A percentile compares a stretch with the other conserved stretches of the same genome.
Evolutionary conservation across 2,888 invertebrate genomes (phyloP).

Genomic region (Pollenia angustigena): DNA sequence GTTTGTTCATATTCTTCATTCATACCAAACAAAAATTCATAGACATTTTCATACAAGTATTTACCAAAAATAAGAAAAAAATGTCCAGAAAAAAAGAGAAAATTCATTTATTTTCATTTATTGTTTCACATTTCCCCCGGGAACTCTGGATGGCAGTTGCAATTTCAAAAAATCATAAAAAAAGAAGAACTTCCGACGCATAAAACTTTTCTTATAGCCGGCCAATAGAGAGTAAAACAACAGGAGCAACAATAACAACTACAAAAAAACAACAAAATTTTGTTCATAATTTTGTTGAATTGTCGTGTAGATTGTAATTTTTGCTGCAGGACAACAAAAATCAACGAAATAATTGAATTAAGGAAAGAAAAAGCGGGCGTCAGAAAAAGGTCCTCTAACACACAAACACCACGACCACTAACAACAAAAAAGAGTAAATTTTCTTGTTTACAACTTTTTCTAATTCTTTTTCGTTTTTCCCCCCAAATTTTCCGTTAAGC

Average conservation of each 20-base stretch:
- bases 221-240: slow-evolving; percentile 63
- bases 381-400: slow-evolving; percentile 13
- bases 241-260: not conserved
- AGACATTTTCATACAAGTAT: slow-evolving; percentile 53
- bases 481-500: not conserved
- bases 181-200: slow-evolving; percentile 70
- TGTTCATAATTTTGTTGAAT: slow-evolving; percentile 82
- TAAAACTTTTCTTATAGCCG: slow-evolving; percentile 73
- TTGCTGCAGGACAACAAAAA: slow-evolving; percentile 80
- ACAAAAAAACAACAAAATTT: slow-evolving; percentile 74
- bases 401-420: not conserved
- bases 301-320: slow-evolving; percentile 81
- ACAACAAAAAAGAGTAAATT: slow-evolving; percentile 43
- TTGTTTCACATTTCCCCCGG: slow-evolving; percentile 73
- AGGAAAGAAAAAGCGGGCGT: slow-evolving; percentile 40
- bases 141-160: slow-evolving; percentile 70
- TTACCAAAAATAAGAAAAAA: slow-evolving; percentile 33
- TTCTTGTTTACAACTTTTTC: slow-evolving; percentile 66
- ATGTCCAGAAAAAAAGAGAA: slow-evolving; percentile 49
- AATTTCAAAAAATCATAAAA: slow-evolving; percentile 72
- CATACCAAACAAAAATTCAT: slow-evolving; percentile 29
- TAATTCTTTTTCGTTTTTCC: not conserved
- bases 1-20: slow-evolving; percentile 39
- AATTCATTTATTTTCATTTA: slow-evolving; percentile 74
- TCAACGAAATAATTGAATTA: slow-evolving; percentile 81